Conservation (phyloP, 2,888 invertebrate genomes). For the Ophraella communa region DNA sequence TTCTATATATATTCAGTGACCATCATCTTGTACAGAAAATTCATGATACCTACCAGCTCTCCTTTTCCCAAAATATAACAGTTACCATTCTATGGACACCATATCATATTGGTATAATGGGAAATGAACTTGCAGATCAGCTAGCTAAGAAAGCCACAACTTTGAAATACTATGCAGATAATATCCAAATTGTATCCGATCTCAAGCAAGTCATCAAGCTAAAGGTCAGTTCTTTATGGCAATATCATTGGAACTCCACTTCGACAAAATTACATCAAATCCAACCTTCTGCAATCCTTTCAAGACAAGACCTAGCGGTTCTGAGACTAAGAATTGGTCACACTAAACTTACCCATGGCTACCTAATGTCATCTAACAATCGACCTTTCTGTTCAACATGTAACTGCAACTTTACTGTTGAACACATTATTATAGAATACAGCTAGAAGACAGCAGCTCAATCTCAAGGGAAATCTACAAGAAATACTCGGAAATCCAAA, state of each 20-base stretch:
- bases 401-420: neutral
- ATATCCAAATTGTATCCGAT: neutral
- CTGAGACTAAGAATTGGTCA: neutral
- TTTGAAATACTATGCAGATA: too few relatives aligned
- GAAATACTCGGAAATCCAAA: too few relatives aligned
- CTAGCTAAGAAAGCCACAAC: too few relatives aligned
- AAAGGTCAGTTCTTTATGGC: neutral
- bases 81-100: too few relatives aligned
- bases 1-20: too few relatives aligned
- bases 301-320: neutral
- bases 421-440: neutral
- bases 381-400: neutral
- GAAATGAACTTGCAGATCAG: too few relatives aligned
- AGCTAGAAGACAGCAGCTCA: too few relatives aligned
- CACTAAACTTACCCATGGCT: neutral
- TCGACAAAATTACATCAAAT: neutral
- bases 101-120: too few relatives aligned
- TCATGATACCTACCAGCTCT: too few relatives aligned
- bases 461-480: too few relatives aligned
- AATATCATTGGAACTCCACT: neutral
- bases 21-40: too few relatives aligned
- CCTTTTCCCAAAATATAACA: too few relatives aligned
- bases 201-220: neutral
- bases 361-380: neutral
- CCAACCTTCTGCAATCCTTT: neutral